These are phyloP conservation scores for Drosophila azteca DNA, from an alignment of 1,140 invertebrate species.

Conservation along the genomic window DNA sequence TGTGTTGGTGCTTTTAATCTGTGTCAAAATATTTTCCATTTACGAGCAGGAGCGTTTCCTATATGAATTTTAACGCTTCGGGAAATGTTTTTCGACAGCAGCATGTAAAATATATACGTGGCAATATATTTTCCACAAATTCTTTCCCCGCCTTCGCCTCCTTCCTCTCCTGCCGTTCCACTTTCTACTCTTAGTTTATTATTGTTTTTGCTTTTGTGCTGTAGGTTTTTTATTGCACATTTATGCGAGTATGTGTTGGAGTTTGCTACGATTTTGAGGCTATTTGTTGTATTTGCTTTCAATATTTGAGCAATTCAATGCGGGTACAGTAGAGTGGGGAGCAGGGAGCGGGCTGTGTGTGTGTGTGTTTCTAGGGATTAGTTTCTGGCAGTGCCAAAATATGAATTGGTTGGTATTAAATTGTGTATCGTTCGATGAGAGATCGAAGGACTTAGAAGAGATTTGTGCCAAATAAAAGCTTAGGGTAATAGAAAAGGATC, in stretches of 20 bases:
- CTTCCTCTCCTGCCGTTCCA: slow-evolving; percentile 1
- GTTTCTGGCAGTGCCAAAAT: slow-evolving; percentile 59
- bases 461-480: slow-evolving; percentile 24
- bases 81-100: slow-evolving; percentile 60
- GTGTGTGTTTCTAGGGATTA: slow-evolving; percentile 45
- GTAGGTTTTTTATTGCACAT: slow-evolving; percentile 38
- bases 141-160: background rate
- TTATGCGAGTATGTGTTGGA: slow-evolving; percentile 38
- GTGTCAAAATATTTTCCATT: slow-evolving; percentile 60
- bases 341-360: slow-evolving; percentile 9
- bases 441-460: slow-evolving; percentile 31
- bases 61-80: slow-evolving; percentile 55
- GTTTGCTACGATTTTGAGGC: slow-evolving; percentile 16
- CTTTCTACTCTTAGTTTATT: slow-evolving; percentile 16
- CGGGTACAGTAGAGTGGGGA: too few species aligned
- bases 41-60: slow-evolving; percentile 4
- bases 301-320: slow-evolving; percentile 50
- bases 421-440: slow-evolving; percentile 35
- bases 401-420: slow-evolving; percentile 60
- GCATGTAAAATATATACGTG: slow-evolving; percentile 12
- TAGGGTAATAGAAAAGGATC: slow-evolving; percentile 9
- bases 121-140: slow-evolving; percentile 50
- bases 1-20: slow-evolving; percentile 57
- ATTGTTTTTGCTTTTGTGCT: background rate
- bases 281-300: slow-evolving; percentile 40